Percentiles rank a stretch among this genome's conserved stretches.
phyloP scores from a whole-genome alignment of 2,888 invertebrate species.

The Apomyelois bistriatella region DNA sequence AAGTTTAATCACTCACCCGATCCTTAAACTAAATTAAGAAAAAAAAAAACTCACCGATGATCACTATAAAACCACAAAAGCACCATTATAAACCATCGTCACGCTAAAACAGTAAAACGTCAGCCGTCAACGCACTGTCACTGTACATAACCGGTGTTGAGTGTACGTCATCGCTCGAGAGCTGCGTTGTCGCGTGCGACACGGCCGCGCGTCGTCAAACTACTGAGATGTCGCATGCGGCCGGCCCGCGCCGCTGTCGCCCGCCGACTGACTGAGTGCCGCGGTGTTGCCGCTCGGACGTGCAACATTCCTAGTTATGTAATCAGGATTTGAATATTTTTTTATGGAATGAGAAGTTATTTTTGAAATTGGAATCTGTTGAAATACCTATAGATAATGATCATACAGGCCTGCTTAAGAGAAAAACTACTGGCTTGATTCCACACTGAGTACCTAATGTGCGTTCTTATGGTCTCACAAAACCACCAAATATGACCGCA shows the following conservation, averaged over 20 bases:
- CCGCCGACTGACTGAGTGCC: slow-evolving; percentile 57
- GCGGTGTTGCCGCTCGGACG: slow-evolving; percentile 40
- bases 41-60: slow-evolving; percentile 61
- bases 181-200: slow-evolving; percentile 50
- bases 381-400: no score
- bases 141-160: slow-evolving; percentile 30
- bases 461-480: no score
- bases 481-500: no score
- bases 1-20: no score
- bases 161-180: slow-evolving; percentile 34
- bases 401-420: no score
- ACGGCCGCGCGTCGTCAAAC: slow-evolving; percentile 26
- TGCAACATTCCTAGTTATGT: slow-evolving; percentile 29
- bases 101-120: slow-evolving; percentile 16
- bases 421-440: no score
- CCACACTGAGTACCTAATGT: no score
- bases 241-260: slow-evolving; percentile 51
- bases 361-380: background rate
- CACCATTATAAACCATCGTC: slow-evolving; percentile 57
- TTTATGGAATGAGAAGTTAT: no score
- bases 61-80: slow-evolving; percentile 73
- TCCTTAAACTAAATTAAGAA: slow-evolving; percentile 16
- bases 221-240: slow-evolving; percentile 50
- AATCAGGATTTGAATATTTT: no score
- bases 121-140: slow-evolving; percentile 52